Base-by-base conservation (phyloP, 2,888 invertebrate species). In the Cryptocephalus primarius region DNA sequence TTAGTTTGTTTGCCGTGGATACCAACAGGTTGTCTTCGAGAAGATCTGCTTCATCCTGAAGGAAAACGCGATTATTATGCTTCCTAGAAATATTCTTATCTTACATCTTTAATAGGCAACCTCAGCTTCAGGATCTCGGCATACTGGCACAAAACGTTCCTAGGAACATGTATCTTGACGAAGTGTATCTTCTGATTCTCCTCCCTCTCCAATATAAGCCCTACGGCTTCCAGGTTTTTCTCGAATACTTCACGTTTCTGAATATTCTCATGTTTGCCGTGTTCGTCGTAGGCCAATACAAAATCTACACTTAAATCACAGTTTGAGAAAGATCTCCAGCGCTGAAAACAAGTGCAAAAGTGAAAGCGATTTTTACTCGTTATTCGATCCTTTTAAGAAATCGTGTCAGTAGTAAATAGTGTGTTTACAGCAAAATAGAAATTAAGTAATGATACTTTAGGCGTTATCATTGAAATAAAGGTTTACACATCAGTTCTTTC, bases 111-210 rank as follows among this genome's bases (percentile, higher is more conserved):
- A 67, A 88, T 82, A 39, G 87, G 87, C 76, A 88, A 76, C 62
- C 84, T 77, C 33, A 88, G 73, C 67, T 86, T 85, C 57, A 88
- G 74, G 51, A 86, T 79, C 68, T 88, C 88, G 33, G 83, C 80
- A 65, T 86, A 87, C 54, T 83, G 74, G 48, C 79, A 75, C 13
- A 86, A 67, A 1, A 88, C 81, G 56, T 84, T 82, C 60, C 72
- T 71, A 0, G 87, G 83, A 0, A 83, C 85, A 64, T 85, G 83
- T 32, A 88, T 75, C 72, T 87, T 87, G 8, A 83, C 73, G 64
- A 84, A 87, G 61, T 78, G 75, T 52, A 80, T 72, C 40, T 78
- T 75, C 54, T 82, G 76, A 43, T 76, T 76, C 53, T 77, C 74
- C 57, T 81, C 80, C 51, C 73, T 69, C 61, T 83, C 80, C 56